Base-by-base conservation (phyloP, 2,113 vertebrate genomes). In the Chamaea fasciata region DNA sequence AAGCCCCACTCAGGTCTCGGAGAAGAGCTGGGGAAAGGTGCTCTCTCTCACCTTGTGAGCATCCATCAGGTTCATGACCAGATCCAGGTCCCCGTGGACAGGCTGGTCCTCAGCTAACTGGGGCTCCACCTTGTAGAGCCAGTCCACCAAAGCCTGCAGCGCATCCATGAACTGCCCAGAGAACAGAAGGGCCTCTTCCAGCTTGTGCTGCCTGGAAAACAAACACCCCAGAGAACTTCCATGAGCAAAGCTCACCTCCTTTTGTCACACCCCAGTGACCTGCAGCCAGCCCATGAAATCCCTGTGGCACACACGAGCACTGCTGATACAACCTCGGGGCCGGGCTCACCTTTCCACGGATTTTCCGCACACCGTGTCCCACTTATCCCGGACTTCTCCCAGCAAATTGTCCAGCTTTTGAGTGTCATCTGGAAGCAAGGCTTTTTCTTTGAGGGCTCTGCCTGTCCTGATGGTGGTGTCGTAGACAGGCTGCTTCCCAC, bases 281-380 rank as follows among this genome's bases (percentile, higher is more conserved):
- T 33, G 44, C 62, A 56, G 18, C 18, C 70, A 21, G 17, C 39
- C 39, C n/a, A 33, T 0, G 18, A 20, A 59, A 63, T 6, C 20
- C 10, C 64, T 15, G 3, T 2, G 76, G 37, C 37, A 41, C 37
- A 41, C 46, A 41, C 0, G 1, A 70, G 42, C 0, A 3, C 13
- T 12, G n/a, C 3, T n/a, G 59, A 57, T 5, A 2, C 42, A 46
- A 3, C 3, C 7, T 0, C 8, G 10, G 60, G 65, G 64, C 41
- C 7, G 82, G 42, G 67, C 63, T 98, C 47, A 99, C 99, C 99
- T 99, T 90, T 99, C 99, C 63, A 99, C 99, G 7, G 99, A 99
- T 96, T 99, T 99, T 44, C 99, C 99, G 13, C 99, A 99, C 87
- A 99, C 99, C 0, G 99, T 99, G 98, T 99, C 99, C 99, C 99